Base-by-base conservation (phyloP, 2,888 invertebrate species). In the Bembecia ichneumoniformis region DNA sequence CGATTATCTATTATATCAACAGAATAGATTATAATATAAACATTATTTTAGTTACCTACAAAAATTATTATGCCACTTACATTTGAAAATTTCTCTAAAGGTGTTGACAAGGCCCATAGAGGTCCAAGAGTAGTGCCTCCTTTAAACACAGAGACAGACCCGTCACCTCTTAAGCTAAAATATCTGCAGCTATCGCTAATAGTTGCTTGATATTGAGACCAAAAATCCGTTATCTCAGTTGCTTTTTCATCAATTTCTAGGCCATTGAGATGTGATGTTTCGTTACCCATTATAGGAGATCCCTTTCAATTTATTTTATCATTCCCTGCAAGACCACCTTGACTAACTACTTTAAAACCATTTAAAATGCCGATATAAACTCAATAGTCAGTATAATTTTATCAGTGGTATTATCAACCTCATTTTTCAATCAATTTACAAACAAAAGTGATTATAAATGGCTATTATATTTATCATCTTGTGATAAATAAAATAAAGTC, bases 141-240 rank as follows among this genome's bases (percentile, higher is more conserved):
- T 64, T 93, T 90, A 67, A 95, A 94, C 44, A 95, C 90, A 10
- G 94, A 93, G 9, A 95, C 84, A 44, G 88, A 89, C 48, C 90
- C 90, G 59, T 89, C 87, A 64, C 89, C 83, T 59, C 84, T 87
- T 45, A 87, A 63, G 55, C 87, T 82, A 57, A 88, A 87, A 68
- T 87, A 83, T 56, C 80, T 74, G 55, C 89, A 90, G 52, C 88
- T 83, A 58, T 89, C 89, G 48, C 82, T 86, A 49, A 92, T 84
- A 50, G 77, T 89, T 3, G 93, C 93, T 70, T 77, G 89, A 83
- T 89, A 92, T 63, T 89, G 93, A 43, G 89, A 88, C 94, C 94
- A 95, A 73, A 93, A 94, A 71, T 95, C 94, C 35, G 93, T 93
- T 28, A 91, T 89, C 74, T 94, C 93, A 3, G 93, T 87, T 7